Conservation (phyloP, 2,888 invertebrate genomes). For the Lasioglossum figueresi region DNA sequence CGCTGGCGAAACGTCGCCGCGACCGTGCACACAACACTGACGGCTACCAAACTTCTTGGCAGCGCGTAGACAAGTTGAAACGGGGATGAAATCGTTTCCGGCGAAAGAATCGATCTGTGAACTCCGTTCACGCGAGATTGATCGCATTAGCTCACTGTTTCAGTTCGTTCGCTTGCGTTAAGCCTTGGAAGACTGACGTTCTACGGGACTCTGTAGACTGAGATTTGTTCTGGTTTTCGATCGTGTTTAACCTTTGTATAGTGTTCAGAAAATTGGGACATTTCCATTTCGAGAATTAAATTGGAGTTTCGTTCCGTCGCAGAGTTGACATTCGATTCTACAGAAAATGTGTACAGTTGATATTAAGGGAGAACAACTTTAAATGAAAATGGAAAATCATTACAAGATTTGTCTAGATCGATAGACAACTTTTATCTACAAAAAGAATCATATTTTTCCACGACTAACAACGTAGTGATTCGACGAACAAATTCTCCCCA, state of each 20-base stretch:
- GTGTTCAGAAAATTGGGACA: neutral
- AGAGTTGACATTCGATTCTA: neutral
- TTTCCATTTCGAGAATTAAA: neutral
- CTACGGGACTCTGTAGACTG: neutral
- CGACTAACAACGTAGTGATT: neutral
- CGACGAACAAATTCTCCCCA: neutral
- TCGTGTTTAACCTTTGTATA: neutral
- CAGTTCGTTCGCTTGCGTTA: neutral
- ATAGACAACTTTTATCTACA: neutral
- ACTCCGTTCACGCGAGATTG: conserved; percentile 2
- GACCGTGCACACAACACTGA: neutral
- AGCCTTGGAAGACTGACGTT: neutral
- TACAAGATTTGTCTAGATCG: too few relatives aligned
- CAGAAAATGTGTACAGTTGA: neutral
- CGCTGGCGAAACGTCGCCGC: conserved; percentile 12
- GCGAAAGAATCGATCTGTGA: neutral
- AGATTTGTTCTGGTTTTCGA: neutral
- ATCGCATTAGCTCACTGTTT: neutral
- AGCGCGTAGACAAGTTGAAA: neutral
- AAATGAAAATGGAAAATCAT: neutral
- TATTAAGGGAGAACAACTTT: neutral
- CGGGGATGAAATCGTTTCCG: neutral
- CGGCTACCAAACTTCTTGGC: conserved; percentile 43
- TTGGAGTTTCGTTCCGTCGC: neutral
- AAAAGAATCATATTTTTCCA: neutral